These are phyloP conservation scores for Polyommatus iphigenia DNA, from an alignment of 2,888 invertebrate genomes.

Conservation along the genomic window DNA sequence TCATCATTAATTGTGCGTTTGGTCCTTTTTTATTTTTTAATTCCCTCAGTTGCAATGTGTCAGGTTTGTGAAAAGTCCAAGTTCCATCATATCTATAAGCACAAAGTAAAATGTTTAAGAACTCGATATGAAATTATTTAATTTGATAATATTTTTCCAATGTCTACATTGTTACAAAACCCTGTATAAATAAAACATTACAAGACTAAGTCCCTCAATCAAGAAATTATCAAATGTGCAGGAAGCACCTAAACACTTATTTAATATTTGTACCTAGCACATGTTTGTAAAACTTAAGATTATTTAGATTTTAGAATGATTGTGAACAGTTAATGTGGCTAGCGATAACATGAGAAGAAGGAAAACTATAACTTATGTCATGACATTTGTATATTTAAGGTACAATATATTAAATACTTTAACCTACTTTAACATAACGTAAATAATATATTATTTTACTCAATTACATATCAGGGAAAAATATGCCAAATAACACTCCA, in stretches of 20 bases:
- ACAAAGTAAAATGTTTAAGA: slow-evolving; percentile 16
- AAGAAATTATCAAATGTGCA: neutral
- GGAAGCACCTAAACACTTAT: slow-evolving; percentile 18
- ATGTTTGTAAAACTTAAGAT: slow-evolving; percentile 14
- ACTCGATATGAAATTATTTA: slow-evolving; percentile 23
- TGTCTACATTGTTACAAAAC: slow-evolving; percentile 29
- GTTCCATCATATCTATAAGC: slow-evolving; percentile 22
- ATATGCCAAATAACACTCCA: slow-evolving; percentile 14
- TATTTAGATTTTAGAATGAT: slow-evolving; percentile 24
- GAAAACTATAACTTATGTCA: slow-evolving; percentile 27
- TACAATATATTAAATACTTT: slow-evolving; percentile 40
- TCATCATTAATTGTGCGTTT: neutral
- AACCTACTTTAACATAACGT: slow-evolving; percentile 33
- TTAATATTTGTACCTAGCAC: slow-evolving; percentile 29
- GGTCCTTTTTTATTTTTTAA: neutral
- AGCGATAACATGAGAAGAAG: slow-evolving; percentile 22
- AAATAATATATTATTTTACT: slow-evolving; percentile 63
- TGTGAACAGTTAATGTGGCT: slow-evolving; percentile 1
- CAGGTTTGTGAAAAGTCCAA: slow-evolving; percentile 2
- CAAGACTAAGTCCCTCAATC: slow-evolving; percentile 22
- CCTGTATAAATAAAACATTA: slow-evolving; percentile 21
- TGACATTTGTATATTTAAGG: slow-evolving; percentile 40
- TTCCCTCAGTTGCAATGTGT: neutral
- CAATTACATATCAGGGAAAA: slow-evolving; percentile 35
- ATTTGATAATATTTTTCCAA: neutral